Evolutionary conservation across 2,797 vertebrate genomes (phyloP).

Genomic region (Rhinoraja longicauda): DNA sequence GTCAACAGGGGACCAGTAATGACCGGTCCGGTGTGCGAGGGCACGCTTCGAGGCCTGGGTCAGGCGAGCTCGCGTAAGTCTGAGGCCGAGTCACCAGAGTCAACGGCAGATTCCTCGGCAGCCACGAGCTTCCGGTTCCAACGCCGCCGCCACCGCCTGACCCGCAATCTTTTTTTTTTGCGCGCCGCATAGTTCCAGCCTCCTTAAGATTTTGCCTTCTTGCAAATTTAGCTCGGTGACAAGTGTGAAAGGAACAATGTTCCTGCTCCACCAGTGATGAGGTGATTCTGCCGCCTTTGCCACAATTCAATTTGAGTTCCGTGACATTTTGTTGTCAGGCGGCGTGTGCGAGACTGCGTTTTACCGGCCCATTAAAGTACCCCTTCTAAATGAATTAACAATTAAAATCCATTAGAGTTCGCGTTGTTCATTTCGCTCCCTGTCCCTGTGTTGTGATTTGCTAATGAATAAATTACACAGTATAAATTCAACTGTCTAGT

Average conservation of each 20-base stretch:
- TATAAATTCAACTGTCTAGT: neutral
- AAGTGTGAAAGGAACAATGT: neutral
- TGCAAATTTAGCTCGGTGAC: neutral
- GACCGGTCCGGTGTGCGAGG: too few species aligned
- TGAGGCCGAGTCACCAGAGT: too few species aligned
- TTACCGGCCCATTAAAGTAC: neutral
- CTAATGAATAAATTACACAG: neutral
- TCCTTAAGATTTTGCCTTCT: too few species aligned
- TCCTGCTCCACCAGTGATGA: neutral
- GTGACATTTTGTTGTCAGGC: neutral
- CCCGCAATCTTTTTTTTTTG: neutral
- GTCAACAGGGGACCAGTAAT: too few species aligned
- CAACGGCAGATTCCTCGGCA: too few species aligned
- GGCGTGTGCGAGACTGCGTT: neutral
- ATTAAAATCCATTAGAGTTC: neutral
- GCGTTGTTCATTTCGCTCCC: neutral
- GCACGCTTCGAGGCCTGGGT: too few species aligned
- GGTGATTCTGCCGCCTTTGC: neutral
- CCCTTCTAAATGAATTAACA: neutral
- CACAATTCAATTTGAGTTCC: neutral
- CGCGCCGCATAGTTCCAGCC: too few species aligned
- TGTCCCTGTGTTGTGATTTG: constrained; percentile 9
- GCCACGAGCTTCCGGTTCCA: too few species aligned
- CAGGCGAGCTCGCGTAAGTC: too few species aligned
- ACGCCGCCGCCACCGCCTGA: too few species aligned